phyloP scores from a whole-genome alignment of 2,888 invertebrate genomes.

The Thereva unica region DNA sequence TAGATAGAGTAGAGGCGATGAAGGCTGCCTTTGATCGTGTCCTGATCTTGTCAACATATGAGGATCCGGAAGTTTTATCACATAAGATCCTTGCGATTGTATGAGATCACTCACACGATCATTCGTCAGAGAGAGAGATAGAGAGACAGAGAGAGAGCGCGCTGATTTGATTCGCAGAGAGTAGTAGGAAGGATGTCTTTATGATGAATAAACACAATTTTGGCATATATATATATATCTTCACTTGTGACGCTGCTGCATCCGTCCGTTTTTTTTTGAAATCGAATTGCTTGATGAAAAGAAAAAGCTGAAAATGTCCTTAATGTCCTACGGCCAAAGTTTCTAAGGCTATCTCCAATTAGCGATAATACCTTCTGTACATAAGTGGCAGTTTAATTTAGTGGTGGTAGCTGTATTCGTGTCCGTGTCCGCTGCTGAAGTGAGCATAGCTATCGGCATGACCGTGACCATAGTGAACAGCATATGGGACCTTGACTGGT shows the following conservation, averaged over 20 bases:
- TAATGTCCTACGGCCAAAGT: slow-evolving; percentile 33
- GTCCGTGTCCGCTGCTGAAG: slow-evolving; percentile 60
- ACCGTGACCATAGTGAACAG: slow-evolving; percentile 60
- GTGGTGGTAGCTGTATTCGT: slow-evolving; percentile 50
- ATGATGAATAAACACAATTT: slow-evolving; percentile 12
- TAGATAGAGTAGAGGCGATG: slow-evolving; percentile 3
- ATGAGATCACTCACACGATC: slow-evolving; percentile 29
- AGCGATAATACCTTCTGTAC: slow-evolving; percentile 9
- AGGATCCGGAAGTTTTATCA: slow-evolving; percentile 24
- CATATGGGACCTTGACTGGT: slow-evolving; percentile 67
- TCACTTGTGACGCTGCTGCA: slow-evolving; percentile 21
- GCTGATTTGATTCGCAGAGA: not conserved
- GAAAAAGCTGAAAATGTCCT: slow-evolving; percentile 17
- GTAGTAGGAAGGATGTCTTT: slow-evolving; percentile 1
- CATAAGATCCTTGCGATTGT: slow-evolving; percentile 22
- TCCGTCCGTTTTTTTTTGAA: slow-evolving; percentile 11
- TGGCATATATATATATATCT: slow-evolving; percentile 11
- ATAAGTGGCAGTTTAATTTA: slow-evolving; percentile 27
- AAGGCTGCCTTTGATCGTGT: slow-evolving; percentile 5
- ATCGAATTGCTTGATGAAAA: slow-evolving; percentile 18
- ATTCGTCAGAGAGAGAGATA: not conserved
- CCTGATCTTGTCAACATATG: slow-evolving; percentile 16
- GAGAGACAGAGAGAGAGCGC: slow-evolving; percentile 1
- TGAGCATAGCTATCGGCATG: slow-evolving; percentile 53
- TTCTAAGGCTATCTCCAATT: slow-evolving; percentile 29